phyloP scores from a whole-genome alignment of 2,888 invertebrate species.

The Flexamia atlantica region DNA sequence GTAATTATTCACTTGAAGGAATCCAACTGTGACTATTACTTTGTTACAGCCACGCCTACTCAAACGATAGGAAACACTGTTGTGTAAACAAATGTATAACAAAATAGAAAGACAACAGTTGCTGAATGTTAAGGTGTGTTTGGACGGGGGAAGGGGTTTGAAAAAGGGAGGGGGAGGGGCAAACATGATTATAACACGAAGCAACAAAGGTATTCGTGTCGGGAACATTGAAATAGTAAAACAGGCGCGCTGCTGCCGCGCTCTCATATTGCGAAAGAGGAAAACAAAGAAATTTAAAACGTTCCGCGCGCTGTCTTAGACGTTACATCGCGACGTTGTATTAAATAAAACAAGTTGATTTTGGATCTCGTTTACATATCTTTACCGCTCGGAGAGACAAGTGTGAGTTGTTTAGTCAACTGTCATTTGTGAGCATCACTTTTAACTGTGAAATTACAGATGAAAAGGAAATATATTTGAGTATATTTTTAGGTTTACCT shows the following conservation, averaged over 20 bases:
- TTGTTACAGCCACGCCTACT: too few relatives aligned
- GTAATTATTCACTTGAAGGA: too few relatives aligned
- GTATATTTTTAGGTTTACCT: too few relatives aligned
- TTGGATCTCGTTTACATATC: slow-evolving; percentile 19
- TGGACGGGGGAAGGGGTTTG: neutral
- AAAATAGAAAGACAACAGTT: too few relatives aligned
- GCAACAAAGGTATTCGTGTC: slow-evolving; percentile 30
- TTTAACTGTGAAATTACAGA: too few relatives aligned
- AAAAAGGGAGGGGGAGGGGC: neutral
- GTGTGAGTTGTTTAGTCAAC: neutral
- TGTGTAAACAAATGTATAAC: too few relatives aligned
- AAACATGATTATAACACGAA: slow-evolving; percentile 42
- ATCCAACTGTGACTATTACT: too few relatives aligned
- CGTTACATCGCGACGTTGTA: neutral
- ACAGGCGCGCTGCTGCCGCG: slow-evolving; percentile 1
- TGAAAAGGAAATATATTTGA: too few relatives aligned
- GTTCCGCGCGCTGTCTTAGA: neutral
- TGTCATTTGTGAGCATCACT: too few relatives aligned
- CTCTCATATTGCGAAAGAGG: slow-evolving; percentile 17
- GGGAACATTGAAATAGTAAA: slow-evolving; percentile 48
- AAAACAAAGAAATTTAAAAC: slow-evolving; percentile 40
- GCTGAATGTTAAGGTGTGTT: too few relatives aligned
- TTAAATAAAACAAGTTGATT: slow-evolving; percentile 16
- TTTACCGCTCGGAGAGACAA: neutral
- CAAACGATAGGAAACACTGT: too few relatives aligned